A percentile compares a stretch with the other conserved stretches of the same genome.
phyloP scores from a whole-genome alignment of 1,140 invertebrate genomes.

The Drosophila quadrilineata region DNA sequence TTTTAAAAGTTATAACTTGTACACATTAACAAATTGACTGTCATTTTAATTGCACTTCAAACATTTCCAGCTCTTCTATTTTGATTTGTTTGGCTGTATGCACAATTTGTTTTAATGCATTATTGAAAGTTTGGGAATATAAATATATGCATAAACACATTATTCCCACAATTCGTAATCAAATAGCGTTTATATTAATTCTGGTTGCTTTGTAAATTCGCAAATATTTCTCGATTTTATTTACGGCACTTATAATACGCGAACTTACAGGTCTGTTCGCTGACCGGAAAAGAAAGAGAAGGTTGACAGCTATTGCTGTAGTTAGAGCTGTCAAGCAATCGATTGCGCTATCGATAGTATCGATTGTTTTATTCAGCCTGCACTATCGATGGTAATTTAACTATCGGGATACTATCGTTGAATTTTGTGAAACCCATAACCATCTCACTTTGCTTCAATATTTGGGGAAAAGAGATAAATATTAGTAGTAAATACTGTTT shows the following conservation, averaged over 20 bases:
- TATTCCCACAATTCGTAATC: conserved; percentile 1
- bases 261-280: conserved; percentile 77
- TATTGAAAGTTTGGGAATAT: conserved; percentile 13
- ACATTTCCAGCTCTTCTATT: neutral
- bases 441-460: too few relatives aligned
- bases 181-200: conserved; percentile 2
- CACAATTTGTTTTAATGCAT: neutral
- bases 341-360: too few relatives aligned
- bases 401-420: too few relatives aligned
- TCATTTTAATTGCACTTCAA: neutral
- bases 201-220: conserved; percentile 21
- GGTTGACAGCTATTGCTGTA: conserved; percentile 46
- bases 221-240: conserved; percentile 48
- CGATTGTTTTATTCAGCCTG: too few relatives aligned
- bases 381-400: too few relatives aligned
- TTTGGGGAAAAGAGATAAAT: too few relatives aligned
- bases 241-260: conserved; percentile 26
- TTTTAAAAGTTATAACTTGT: neutral
- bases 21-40: neutral
- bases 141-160: neutral
- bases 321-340: too few relatives aligned
- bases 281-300: conserved; percentile 80
- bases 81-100: conserved; percentile 36
- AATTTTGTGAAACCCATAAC: too few relatives aligned
- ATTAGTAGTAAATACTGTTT: too few relatives aligned